phyloP scores from a whole-genome alignment of 2,888 invertebrate species.

The Tryphoninae sp. region DNA sequence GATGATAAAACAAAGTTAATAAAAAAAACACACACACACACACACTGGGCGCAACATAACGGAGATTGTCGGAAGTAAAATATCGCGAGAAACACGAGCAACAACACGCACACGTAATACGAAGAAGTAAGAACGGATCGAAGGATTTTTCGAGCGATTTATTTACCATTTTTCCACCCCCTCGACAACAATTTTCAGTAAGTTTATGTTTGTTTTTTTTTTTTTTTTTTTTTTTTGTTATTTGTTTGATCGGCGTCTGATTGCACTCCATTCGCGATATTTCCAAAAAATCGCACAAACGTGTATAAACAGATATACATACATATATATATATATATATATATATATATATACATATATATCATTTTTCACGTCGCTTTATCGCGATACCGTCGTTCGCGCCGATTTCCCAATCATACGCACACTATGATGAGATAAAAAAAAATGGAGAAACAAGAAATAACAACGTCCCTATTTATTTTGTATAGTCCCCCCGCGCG shows the following conservation, averaged over 20 bases:
- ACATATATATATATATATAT: slow-evolving; percentile 1
- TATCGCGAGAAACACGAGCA: slow-evolving; percentile 34
- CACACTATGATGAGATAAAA: slow-evolving; percentile 51
- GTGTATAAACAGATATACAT: neutral
- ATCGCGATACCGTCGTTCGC: slow-evolving; percentile 43
- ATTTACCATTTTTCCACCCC: slow-evolving; percentile 1
- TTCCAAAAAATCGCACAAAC: slow-evolving; percentile 19
- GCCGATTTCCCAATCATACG: slow-evolving; percentile 44
- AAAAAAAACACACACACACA: slow-evolving; percentile 14
- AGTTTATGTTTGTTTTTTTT: neutral
- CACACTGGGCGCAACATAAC: slow-evolving; percentile 16
- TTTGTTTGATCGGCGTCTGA: slow-evolving; percentile 7
- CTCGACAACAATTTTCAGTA: slow-evolving; percentile 9
- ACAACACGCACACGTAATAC: slow-evolving; percentile 54
- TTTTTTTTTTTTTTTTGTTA: neutral
- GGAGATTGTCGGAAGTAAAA: slow-evolving; percentile 37
- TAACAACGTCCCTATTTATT: slow-evolving; percentile 55
- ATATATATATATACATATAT: slow-evolving; percentile 6
- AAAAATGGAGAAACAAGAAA: slow-evolving; percentile 23
- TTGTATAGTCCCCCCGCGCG: slow-evolving; percentile 58
- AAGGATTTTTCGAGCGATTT: slow-evolving; percentile 28
- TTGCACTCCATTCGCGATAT: slow-evolving; percentile 8
- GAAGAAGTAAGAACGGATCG: slow-evolving; percentile 30
- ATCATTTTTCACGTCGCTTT: slow-evolving; percentile 15
- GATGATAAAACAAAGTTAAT: slow-evolving; percentile 21